These are phyloP conservation scores for Hassar affinis DNA, from an alignment of 2,113 vertebrate species.

Conservation along the genomic window DNA sequence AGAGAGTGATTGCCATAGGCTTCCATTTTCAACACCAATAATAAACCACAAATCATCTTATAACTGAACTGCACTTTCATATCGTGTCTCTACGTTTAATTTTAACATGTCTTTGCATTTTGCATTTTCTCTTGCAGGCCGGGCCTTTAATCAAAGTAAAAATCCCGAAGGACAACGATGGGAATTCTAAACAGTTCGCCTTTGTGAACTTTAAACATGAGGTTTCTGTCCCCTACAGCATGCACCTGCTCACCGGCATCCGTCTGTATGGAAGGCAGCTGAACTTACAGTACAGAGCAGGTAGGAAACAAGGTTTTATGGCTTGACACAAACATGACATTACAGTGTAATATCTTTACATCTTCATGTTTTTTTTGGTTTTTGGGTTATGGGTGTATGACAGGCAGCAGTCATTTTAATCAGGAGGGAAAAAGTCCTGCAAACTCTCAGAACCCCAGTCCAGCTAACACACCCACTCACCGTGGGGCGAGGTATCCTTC, in stretches of 20 bases:
- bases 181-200: conserved; percentile 88
- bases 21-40: not conserved
- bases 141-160: conserved; percentile 91
- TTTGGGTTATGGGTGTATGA: not conserved
- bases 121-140: conserved; percentile 71
- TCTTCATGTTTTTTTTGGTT: not conserved
- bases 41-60: no score
- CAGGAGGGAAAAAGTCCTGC: conserved; percentile 71
- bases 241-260: conserved; percentile 85
- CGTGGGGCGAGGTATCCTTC: conserved; percentile 65
- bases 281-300: conserved; percentile 90
- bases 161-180: conserved; percentile 89
- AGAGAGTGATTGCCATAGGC: not conserved
- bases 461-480: conserved; percentile 62
- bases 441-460: conserved; percentile 69
- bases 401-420: conserved; percentile 86
- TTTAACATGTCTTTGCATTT: no score
- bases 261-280: conserved; percentile 83
- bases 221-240: conserved; percentile 86
- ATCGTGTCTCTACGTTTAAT: no score
- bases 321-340: no score
- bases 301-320: conserved; percentile 74
- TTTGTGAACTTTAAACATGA: conserved; percentile 97
- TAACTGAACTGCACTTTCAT: not conserved
- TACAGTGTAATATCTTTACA: not conserved